Conservation (phyloP, 2,113 vertebrate species). For the Ptilonorhynchus violaceus region DNA sequence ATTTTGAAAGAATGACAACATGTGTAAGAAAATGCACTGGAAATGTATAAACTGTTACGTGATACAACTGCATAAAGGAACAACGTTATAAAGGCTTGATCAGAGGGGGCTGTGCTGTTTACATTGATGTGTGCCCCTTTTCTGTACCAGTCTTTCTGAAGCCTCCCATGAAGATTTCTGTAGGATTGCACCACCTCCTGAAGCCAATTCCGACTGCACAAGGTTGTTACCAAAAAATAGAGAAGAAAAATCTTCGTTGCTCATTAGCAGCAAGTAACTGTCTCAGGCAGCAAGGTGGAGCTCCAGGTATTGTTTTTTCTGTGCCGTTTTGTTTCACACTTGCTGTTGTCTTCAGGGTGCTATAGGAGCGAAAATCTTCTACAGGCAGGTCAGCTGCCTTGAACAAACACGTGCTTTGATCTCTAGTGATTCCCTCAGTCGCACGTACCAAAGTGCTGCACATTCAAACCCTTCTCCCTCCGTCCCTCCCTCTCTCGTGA, state of each 20-base stretch:
- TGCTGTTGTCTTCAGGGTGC: background rate
- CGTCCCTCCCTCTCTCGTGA: accelerated
- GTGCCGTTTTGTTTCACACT: accelerated
- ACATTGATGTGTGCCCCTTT: background rate
- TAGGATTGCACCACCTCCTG: background rate
- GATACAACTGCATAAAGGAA: background rate
- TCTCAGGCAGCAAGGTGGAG: background rate
- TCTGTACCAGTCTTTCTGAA: background rate
- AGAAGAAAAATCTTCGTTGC: background rate
- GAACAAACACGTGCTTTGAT: background rate
- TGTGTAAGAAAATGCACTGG: background rate
- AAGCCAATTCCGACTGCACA: background rate
- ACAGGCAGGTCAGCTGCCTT: background rate
- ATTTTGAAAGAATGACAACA: background rate
- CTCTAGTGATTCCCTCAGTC: background rate
- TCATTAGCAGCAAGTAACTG: background rate
- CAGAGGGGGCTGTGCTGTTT: background rate
- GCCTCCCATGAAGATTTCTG: background rate
- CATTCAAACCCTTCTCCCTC: background rate
- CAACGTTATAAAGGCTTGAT: accelerated
- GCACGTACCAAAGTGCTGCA: background rate
- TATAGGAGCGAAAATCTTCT: background rate
- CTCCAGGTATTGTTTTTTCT: background rate
- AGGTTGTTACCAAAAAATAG: background rate
- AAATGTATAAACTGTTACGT: background rate